A percentile compares a stretch with the other conserved stretches of the same genome.
These are phyloP conservation scores for Pristionchus mayeri DNA, from an alignment of 2,888 invertebrate genomes.

Conservation along the genomic window DNA sequence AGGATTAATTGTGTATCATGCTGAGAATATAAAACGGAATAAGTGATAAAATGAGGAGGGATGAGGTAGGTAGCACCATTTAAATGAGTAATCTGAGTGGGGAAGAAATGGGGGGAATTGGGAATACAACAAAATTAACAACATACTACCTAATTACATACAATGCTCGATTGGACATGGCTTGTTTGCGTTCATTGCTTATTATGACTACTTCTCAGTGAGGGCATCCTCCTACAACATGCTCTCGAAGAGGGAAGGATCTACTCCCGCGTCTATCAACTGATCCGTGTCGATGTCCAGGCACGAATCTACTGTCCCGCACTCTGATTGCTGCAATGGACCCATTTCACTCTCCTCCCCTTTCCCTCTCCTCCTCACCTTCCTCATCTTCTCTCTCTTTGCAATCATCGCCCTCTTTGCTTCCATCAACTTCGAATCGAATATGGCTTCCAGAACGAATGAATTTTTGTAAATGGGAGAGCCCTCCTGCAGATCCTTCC, in stretches of 20 bases:
- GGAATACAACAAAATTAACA: background rate
- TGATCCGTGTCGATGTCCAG: slow-evolving; percentile 67
- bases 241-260: slow-evolving; percentile 53
- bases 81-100: background rate
- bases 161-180: background rate
- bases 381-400: slow-evolving; percentile 44
- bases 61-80: slow-evolving; percentile 19
- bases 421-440: slow-evolving; percentile 80
- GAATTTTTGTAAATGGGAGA: slow-evolving; percentile 96
- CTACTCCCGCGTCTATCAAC: slow-evolving; percentile 53
- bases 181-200: background rate
- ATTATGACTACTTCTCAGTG: too few species aligned
- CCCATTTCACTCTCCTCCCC: background rate
- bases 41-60: background rate
- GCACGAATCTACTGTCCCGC: slow-evolving; percentile 58
- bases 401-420: slow-evolving; percentile 43
- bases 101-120: background rate
- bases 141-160: background rate
- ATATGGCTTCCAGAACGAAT: slow-evolving; percentile 93
- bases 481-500: slow-evolving; percentile 78
- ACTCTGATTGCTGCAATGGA: slow-evolving; percentile 50
- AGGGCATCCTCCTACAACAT: too few species aligned
- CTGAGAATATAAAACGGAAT: background rate
- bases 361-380: slow-evolving; percentile 1
- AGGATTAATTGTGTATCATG: background rate